Evolutionary conservation across 2,888 invertebrate species (phyloP).

Genomic region (Pseudolycoriella hygida): DNA sequence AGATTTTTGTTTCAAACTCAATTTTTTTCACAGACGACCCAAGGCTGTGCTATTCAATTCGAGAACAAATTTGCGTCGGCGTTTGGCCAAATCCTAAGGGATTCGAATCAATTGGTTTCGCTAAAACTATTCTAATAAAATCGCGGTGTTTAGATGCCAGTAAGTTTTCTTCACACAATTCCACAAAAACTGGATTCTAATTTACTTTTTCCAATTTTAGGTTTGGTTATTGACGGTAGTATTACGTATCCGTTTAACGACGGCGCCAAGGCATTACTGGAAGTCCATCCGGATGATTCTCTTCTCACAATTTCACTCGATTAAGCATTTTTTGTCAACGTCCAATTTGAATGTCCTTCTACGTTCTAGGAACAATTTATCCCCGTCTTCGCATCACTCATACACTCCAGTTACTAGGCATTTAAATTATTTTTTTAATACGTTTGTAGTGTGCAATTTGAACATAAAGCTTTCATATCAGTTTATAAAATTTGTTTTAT

Average conservation of each 20-base stretch:
- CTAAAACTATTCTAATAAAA: slow-evolving; percentile 53
- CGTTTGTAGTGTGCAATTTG: too few relatives aligned
- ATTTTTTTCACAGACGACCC: slow-evolving; percentile 40
- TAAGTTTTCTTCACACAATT: slow-evolving; percentile 19
- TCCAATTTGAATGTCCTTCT: too few relatives aligned
- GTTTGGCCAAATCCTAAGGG: slow-evolving; percentile 68
- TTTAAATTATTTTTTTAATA: too few relatives aligned
- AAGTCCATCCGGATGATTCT: slow-evolving; percentile 73
- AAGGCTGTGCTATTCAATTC: slow-evolving; percentile 74
- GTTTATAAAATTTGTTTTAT: too few relatives aligned
- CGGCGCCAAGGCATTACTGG: slow-evolving; percentile 70
- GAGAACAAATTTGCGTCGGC: slow-evolving; percentile 83
- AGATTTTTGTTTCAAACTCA: too few relatives aligned
- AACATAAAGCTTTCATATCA: too few relatives aligned
- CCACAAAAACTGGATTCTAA: not conserved
- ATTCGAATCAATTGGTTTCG: slow-evolving; percentile 58
- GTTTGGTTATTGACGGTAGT: slow-evolving; percentile 89
- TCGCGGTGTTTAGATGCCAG: slow-evolving; percentile 81
- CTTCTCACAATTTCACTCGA: slow-evolving; percentile 48
- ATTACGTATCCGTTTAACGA: slow-evolving; percentile 88
- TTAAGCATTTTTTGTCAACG: too few relatives aligned
- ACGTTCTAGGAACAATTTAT: too few relatives aligned
- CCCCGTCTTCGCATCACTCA: too few relatives aligned
- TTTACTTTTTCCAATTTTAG: slow-evolving; percentile 22
- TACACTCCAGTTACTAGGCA: too few relatives aligned